Evolutionary conservation across 2,797 vertebrate species (phyloP).

Genomic region (Perdix hodgsoniae): DNA sequence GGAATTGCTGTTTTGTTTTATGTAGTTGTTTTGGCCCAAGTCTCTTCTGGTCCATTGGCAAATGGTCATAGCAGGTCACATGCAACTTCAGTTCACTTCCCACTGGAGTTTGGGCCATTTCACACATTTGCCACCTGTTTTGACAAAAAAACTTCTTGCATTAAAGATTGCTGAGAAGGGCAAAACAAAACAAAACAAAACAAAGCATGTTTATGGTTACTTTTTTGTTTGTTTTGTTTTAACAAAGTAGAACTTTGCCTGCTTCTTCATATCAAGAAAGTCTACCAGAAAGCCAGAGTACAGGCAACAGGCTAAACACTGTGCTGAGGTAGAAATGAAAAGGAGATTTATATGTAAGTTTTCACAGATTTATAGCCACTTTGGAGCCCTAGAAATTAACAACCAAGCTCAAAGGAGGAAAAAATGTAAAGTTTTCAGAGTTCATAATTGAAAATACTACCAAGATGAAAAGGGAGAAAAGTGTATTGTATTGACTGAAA

Average conservation of each 20-base stretch:
- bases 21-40: neutral
- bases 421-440: neutral
- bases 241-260: neutral
- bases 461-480: constrained; percentile 41
- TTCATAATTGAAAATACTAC: constrained; percentile 35
- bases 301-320: neutral
- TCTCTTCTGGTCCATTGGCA: neutral
- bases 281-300: neutral
- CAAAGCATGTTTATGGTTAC: neutral
- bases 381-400: neutral
- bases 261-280: neutral
- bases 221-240: neutral
- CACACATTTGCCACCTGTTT: neutral
- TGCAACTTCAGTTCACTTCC: neutral
- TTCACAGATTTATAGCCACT: neutral
- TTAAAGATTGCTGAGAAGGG: neutral
- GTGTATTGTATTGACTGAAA: constrained; percentile 51
- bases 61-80: neutral
- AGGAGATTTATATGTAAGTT: neutral
- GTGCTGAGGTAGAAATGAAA: neutral
- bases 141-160: neutral
- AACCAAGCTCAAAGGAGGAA: neutral
- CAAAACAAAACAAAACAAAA: no score
- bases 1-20: neutral
- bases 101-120: neutral